phyloP scores from a whole-genome alignment of 2,797 vertebrate genomes.

The Morus bassanus region DNA sequence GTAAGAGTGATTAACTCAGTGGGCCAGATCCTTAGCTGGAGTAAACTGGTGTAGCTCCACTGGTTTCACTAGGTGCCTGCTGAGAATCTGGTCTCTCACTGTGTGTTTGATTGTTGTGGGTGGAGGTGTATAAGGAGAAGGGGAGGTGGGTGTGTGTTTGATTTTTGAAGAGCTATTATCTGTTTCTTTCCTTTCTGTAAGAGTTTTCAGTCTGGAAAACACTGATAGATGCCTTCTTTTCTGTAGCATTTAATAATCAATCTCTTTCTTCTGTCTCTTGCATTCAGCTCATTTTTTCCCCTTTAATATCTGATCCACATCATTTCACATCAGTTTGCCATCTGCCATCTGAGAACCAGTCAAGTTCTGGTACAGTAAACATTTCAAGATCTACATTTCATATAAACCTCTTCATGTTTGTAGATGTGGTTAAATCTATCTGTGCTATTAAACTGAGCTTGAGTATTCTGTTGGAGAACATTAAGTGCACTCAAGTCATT shows the following conservation, averaged over 20 bases:
- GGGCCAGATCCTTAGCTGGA: background rate
- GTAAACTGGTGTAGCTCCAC: background rate
- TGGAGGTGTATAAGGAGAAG: background rate
- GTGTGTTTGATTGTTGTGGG: background rate
- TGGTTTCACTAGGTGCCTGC: background rate
- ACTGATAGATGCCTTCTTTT: conserved; percentile 42
- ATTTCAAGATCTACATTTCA: conserved; percentile 76
- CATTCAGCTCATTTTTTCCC: conserved; percentile 73
- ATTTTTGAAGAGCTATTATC: background rate
- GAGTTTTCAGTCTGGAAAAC: conserved; percentile 44
- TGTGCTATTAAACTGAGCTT: conserved; percentile 23
- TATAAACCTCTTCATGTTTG: conserved; percentile 59
- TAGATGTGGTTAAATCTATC: conserved; percentile 37
- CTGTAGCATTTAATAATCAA: conserved; percentile 68
- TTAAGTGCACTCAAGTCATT: conserved; percentile 17
- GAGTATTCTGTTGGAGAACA: conserved; percentile 15
- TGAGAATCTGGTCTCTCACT: background rate
- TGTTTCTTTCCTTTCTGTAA: conserved; percentile 48
- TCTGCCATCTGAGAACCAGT: conserved; percentile 75
- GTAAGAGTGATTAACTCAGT: background rate
- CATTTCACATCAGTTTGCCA: conserved; percentile 77
- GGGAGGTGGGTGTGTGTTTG: conserved; percentile 4
- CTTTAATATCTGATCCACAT: conserved; percentile 74
- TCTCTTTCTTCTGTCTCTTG: conserved; percentile 75
- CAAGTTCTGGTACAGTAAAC: conserved; percentile 75